Conservation (phyloP, 1,140 invertebrate genomes). For the Aphaenogaster rudis region DNA sequence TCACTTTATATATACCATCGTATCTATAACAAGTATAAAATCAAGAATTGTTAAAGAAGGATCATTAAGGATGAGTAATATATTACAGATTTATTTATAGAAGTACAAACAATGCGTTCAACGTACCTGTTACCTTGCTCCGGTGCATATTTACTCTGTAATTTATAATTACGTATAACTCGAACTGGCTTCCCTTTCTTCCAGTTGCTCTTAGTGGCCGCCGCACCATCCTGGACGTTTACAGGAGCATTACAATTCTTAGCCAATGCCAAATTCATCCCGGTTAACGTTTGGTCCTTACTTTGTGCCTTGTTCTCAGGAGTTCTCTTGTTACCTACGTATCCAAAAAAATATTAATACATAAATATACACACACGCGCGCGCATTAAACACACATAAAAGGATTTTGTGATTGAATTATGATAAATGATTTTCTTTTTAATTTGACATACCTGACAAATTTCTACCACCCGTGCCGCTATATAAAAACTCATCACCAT, state of each 20-base stretch:
- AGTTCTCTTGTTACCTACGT: conserved; percentile 91
- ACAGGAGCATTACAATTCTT: conserved; percentile 92
- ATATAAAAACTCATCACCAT: conserved; percentile 94
- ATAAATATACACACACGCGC: not conserved
- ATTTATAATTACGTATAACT: conserved; percentile 93
- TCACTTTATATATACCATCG: conserved; percentile 93
- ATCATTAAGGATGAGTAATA: not conserved
- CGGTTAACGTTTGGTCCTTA: conserved; percentile 92
- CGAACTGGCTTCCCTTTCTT: conserved; percentile 91
- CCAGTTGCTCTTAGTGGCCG: conserved; percentile 90
- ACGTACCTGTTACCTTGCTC: conserved; percentile 89
- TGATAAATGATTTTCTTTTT: not conserved
- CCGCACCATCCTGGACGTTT: conserved; percentile 90
- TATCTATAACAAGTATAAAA: conserved; percentile 85
- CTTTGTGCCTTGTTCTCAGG: conserved; percentile 89
- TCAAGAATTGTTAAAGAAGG: not conserved
- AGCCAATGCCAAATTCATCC: conserved; percentile 94
- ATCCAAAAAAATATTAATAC: not conserved
- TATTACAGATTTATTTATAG: not conserved
- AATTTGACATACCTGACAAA: conserved; percentile 88
- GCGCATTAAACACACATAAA: not conserved
- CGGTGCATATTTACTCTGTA: conserved; percentile 92
- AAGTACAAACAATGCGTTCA: not conserved
- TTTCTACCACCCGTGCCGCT: conserved; percentile 95
- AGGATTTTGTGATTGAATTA: not conserved